Base-by-base conservation (phyloP, 1,140 invertebrate species). In the Monochamus saltuarius region DNA sequence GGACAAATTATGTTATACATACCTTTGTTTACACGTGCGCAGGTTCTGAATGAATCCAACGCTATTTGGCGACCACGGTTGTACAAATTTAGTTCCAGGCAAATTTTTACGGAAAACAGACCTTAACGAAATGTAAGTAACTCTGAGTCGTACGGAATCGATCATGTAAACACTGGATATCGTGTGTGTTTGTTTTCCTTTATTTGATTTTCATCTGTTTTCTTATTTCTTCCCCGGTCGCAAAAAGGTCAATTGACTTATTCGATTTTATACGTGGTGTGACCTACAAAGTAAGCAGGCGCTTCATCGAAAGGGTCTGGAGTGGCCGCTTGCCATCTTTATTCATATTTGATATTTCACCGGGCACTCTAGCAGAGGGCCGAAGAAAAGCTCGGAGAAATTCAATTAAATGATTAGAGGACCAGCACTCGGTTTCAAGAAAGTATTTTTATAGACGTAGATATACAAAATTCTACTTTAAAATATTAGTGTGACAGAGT, bases 191-290 rank as follows among this genome's bases (percentile, higher is more conserved):
- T n/a, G n/a, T 42, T 29, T 29, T 29, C 22, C 22, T 42, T 42
- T 42, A 42, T 42, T 42, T 42, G 39, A 13, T 42, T 42, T 42
- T 42, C 39, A 42, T 42, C 16, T 42, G n/a, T 42, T 42, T 42
- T 16, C 39, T 16, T 13, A 13, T 42, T 42, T 16, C n/a, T 16
- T 42, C n/a, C n/a, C n/a, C 39, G 39, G n/a, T 16, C 16, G 39
- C n/a, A 42, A 42, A 42, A 42, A 42, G 39, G 39, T 42, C 39
- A 42, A 42, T 42, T 42, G 39, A 42, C n/a, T 42, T 42, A 42
- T 42, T 13, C 39, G 39, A n/a, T 42, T 13, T 16, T 16, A 17
- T 42, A 42, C 39, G 39, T 42, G 39, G n/a, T 42, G n/a, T 42
- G 39, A 42, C 39, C 39, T 16, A 42, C 16, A 42, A 13, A 2